Evolutionary conservation across 2,888 invertebrate genomes (phyloP), one percentile per base, ranked within the genome.

Genomic region (Dryococelus australis): DNA sequence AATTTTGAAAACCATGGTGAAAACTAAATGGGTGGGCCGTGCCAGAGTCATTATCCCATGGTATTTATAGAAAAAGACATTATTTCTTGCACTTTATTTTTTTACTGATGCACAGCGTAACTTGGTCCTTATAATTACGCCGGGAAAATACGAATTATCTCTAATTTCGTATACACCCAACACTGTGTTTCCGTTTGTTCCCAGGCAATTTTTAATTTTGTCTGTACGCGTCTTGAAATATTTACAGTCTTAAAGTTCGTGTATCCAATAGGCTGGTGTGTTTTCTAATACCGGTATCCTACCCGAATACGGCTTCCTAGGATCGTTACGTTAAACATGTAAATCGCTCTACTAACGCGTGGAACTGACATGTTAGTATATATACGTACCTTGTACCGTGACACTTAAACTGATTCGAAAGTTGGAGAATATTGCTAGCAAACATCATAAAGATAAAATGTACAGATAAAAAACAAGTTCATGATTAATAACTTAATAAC

Each of bases 1-100:
- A 65, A 65, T 65, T 65, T 65, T 65, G 65, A n/a, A 65, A 65
- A 65, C 65, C 65, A 65, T 65, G 65, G 65, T 65, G 65, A 65
- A 65, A 65, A 65, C 65, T 65, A 65, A 65, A 65, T 65, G 65
- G 65, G 65, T 65, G 65, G 65, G 65, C 65, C 65, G 65, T 65
- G 65, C 24, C 65, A n/a, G 65, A 65, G 24, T 65, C 65, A 65
- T 65, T 65, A 65, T 65, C 65, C 65, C 65, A 65, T 65, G 65
- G 24, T 65, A 65, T 65, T 65, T 65, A 65, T 65, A 24, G n/a
- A 65, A 65, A 65, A 65, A 65, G 65, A 65, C 65, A 65, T 65
- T 65, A 65, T 65, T 65, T 65, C 65, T 65, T 65, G 20, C 65
- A 65, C 65, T 65, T 65, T n/a, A 6, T 65, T 65, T 24, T 65